phyloP scores from a whole-genome alignment of 1,140 invertebrate genomes.

The Drosophila grimshawi region DNA sequence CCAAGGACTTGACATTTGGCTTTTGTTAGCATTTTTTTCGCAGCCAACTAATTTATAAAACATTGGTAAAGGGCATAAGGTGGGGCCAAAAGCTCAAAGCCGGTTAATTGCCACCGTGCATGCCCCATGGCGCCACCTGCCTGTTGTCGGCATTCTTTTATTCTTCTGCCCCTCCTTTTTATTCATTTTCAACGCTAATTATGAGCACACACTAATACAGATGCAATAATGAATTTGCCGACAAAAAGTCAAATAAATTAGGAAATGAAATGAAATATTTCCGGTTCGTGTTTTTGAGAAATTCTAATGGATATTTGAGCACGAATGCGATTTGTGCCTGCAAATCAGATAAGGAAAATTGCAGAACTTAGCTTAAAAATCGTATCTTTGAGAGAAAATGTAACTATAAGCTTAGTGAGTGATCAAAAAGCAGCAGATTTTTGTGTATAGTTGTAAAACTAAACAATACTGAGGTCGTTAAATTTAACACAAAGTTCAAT shows the following conservation, averaged over 20 bases:
- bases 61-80: conserved; percentile 44
- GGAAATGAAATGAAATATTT: conserved; percentile 30
- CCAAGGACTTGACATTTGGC: conserved; percentile 23
- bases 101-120: conserved; percentile 65
- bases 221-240: conserved; percentile 49
- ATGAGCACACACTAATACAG: conserved; percentile 25
- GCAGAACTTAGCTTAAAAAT: too few relatives aligned
- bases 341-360: not conserved
- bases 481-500: too few relatives aligned
- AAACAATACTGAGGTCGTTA: too few relatives aligned
- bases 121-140: conserved; percentile 44
- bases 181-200: conserved; percentile 61
- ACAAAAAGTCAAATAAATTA: conserved; percentile 30
- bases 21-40: conserved; percentile 43
- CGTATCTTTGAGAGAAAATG: too few relatives aligned
- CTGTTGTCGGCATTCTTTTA: not conserved
- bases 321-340: conserved; percentile 1
- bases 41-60: conserved; percentile 63
- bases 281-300: not conserved
- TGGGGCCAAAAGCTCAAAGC: conserved; percentile 22
- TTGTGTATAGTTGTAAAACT: too few relatives aligned
- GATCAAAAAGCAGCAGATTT: too few relatives aligned
- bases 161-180: conserved; percentile 12
- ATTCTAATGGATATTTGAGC: not conserved
- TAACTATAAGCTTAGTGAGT: too few relatives aligned